phyloP scores from a whole-genome alignment of 2,888 invertebrate genomes.

The Tipula lateralis region DNA sequence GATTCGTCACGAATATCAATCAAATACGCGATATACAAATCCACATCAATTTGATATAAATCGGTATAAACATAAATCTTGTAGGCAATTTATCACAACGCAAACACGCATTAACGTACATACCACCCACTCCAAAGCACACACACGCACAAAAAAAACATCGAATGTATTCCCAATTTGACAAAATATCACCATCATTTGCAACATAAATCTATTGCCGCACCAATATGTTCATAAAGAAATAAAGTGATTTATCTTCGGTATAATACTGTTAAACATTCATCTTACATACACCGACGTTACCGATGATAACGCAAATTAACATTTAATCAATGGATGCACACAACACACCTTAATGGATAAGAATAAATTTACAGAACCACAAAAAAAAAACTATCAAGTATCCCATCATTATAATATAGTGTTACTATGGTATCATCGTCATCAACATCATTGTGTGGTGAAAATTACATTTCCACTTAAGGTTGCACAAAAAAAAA shows the following conservation, averaged over 20 bases:
- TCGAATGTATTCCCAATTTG: neutral
- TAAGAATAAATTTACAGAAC: neutral
- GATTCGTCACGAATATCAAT: neutral
- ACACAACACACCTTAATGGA: neutral
- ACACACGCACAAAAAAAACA: neutral
- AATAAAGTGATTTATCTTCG: constrained; percentile 4
- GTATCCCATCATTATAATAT: neutral
- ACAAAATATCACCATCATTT: neutral
- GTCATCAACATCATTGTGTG: neutral
- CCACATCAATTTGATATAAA: neutral
- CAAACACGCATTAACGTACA: neutral
- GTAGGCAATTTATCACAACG: neutral
- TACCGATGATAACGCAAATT: neutral
- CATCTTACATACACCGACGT: neutral
- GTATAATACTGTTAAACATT: neutral
- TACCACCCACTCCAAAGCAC: too few species aligned
- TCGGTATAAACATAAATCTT: neutral
- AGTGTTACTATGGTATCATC: neutral
- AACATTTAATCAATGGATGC: neutral
- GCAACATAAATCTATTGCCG: constrained; percentile 11
- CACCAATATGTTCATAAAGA: neutral
- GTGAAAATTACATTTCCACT: constrained; percentile 11
- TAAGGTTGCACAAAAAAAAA: neutral
- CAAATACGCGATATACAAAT: neutral
- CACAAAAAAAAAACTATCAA: neutral